Evolutionary conservation across 2,888 invertebrate species (phyloP).

Genomic region (Sepiola atlantica): DNA sequence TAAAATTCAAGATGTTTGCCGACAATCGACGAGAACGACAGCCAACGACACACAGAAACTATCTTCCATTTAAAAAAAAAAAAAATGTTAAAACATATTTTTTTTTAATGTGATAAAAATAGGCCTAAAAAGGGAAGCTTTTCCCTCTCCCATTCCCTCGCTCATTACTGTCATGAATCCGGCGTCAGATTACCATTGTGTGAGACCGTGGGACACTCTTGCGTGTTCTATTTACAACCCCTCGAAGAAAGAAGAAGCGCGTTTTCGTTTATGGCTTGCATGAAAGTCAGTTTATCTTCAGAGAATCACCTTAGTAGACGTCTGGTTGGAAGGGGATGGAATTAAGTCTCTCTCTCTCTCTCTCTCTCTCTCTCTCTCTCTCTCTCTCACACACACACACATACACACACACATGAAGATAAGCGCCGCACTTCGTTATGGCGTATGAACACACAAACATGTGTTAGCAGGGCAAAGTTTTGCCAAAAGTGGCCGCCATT

Average conservation of each 20-base stretch:
- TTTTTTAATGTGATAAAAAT: not conserved
- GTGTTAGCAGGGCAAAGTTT: too few species aligned
- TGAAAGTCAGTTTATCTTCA: not conserved
- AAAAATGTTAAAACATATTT: not conserved
- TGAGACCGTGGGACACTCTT: not conserved
- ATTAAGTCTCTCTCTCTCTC: not conserved
- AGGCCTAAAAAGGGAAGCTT: not conserved
- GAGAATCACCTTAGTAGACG: not conserved
- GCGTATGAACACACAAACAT: too few species aligned
- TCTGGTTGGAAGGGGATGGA: not conserved
- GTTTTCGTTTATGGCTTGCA: not conserved
- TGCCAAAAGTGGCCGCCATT: too few species aligned
- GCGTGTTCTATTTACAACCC: not conserved
- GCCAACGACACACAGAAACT: not conserved
- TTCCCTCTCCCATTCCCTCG: not conserved
- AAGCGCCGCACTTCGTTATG: too few species aligned
- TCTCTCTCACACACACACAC: too few species aligned
- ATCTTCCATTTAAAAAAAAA: not conserved
- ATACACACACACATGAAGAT: too few species aligned
- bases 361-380: too few species aligned
- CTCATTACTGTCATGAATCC: not conserved
- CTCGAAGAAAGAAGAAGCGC: too few species aligned
- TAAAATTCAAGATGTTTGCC: not conserved
- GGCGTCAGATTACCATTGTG: constrained; percentile 8
- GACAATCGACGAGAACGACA: not conserved